These are phyloP conservation scores for Myotis davidii DNA, from an alignment of 2,113 vertebrate genomes.

Conservation along the genomic window DNA sequence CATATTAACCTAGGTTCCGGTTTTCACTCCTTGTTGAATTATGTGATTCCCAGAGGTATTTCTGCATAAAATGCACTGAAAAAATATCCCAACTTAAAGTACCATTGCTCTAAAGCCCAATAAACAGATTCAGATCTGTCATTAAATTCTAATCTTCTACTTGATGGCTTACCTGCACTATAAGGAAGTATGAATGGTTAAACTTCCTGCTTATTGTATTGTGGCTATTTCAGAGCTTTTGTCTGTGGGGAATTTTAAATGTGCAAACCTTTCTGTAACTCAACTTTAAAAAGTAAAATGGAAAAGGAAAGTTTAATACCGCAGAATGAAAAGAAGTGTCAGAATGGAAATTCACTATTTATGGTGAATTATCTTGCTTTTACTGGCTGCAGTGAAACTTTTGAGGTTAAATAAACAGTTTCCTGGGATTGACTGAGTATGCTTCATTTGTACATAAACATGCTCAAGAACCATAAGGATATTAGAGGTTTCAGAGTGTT, in stretches of 20 bases:
- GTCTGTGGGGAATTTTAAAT: conserved; percentile 54
- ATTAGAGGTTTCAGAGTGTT: conserved; percentile 42
- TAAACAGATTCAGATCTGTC: background rate
- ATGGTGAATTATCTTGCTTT: conserved; percentile 71
- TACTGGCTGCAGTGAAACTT: conserved; percentile 65
- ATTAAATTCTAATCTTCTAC: conserved; percentile 56
- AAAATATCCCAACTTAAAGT: background rate
- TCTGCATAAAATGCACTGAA: background rate
- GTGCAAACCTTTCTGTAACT: conserved; percentile 53
- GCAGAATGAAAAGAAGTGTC: conserved; percentile 65
- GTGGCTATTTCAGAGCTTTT: conserved; percentile 53
- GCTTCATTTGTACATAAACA: conserved; percentile 48
- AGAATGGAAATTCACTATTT: conserved; percentile 60
- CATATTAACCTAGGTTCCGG: background rate
- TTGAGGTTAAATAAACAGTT: conserved; percentile 73
- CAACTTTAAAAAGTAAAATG: conserved; percentile 64
- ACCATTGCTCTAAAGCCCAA: background rate
- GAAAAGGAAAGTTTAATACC: conserved; percentile 56
- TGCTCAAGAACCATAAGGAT: conserved; percentile 28
- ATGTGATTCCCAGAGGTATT: conserved; percentile 8
- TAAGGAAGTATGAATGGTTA: background rate
- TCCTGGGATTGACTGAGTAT: background rate
- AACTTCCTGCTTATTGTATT: conserved; percentile 18
- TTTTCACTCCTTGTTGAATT: conserved; percentile 43
- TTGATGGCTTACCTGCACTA: background rate